phyloP scores from a whole-genome alignment of 2,113 vertebrate species.

The Oreotrochilus melanogaster region DNA sequence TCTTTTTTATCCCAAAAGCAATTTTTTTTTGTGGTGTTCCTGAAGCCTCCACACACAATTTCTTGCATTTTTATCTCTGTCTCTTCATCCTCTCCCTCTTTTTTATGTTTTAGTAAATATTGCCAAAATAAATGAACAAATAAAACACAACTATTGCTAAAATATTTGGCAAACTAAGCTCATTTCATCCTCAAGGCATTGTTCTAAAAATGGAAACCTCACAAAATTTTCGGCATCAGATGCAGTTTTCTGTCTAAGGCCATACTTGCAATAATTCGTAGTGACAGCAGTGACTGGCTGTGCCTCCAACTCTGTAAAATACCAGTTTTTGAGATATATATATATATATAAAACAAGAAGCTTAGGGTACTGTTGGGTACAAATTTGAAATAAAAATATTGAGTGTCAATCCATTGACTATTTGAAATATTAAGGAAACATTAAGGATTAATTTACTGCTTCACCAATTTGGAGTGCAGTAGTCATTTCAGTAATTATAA shows the following conservation, averaged over 20 bases:
- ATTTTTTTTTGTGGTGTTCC: background rate
- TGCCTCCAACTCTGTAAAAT: background rate
- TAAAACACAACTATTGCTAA: background rate
- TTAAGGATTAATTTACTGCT: slow-evolving; percentile 24
- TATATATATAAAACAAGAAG: background rate
- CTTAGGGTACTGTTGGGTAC: background rate
- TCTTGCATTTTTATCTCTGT: background rate
- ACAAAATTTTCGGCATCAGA: slow-evolving; percentile 15
- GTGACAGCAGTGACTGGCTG: slow-evolving; percentile 30
- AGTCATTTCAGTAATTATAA: background rate
- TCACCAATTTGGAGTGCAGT: background rate
- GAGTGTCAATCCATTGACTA: background rate
- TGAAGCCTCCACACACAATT: background rate
- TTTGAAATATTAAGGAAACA: background rate
- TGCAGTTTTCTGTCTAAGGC: slow-evolving; percentile 34
- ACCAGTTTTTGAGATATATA: background rate
- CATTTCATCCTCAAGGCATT: slow-evolving; percentile 46
- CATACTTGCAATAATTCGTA: slow-evolving; percentile 8
- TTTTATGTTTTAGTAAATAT: background rate
- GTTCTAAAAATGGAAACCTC: slow-evolving; percentile 16
- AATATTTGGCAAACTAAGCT: slow-evolving; percentile 15
- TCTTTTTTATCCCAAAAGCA: background rate
- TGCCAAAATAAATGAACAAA: slow-evolving; percentile 36
- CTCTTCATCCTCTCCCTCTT: background rate
- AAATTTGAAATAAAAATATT: background rate